phyloP scores from a whole-genome alignment of 2,113 vertebrate species.

The Malurus melanocephalus region DNA sequence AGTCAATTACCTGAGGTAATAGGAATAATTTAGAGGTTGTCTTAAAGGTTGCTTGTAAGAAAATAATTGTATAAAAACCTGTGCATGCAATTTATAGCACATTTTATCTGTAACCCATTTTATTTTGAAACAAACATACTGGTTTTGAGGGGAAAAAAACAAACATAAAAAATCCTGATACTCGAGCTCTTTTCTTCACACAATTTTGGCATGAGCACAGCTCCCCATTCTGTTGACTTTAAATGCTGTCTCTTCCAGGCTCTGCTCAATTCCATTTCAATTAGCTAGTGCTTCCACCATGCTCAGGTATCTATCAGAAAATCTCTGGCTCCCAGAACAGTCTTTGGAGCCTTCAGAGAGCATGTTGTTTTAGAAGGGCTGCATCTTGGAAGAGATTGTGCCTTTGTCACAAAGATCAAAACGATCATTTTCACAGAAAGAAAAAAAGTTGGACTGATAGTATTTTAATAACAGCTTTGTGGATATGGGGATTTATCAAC shows the following conservation, averaged over 20 bases:
- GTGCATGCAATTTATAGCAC: neutral
- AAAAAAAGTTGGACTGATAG: neutral
- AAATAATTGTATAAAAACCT: neutral
- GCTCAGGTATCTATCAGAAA: neutral
- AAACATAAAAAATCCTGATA: neutral
- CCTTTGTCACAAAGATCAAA: neutral
- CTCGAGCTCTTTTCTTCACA: neutral
- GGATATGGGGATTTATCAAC: neutral
- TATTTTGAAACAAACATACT: neutral
- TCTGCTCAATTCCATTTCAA: neutral
- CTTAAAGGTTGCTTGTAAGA: neutral
- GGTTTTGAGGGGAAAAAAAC: no score
- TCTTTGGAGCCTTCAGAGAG: neutral
- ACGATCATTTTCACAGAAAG: neutral
- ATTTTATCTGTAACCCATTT: neutral
- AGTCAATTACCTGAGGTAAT: neutral
- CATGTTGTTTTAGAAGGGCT: neutral
- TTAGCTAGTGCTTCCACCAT: neutral
- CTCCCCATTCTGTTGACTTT: neutral
- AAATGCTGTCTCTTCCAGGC: neutral
- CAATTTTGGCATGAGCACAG: neutral
- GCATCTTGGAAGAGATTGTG: neutral
- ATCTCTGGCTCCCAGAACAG: neutral
- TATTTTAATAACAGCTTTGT: neutral
- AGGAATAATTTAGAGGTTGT: neutral